These are phyloP conservation scores for Oceanodroma leucorhoa DNA, from an alignment of 2,797 vertebrate species.

Conservation along the genomic window DNA sequence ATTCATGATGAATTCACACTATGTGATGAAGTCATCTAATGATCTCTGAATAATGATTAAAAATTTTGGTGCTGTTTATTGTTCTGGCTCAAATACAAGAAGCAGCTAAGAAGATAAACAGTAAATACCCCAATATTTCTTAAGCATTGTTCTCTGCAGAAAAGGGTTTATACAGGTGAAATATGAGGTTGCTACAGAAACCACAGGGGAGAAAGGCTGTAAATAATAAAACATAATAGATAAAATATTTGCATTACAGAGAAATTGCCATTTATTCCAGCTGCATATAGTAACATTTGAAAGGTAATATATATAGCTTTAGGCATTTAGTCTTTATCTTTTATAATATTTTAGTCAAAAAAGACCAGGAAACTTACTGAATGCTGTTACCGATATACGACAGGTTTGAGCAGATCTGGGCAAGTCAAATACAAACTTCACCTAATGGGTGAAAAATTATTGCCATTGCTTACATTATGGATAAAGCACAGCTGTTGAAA, in stretches of 20 bases:
- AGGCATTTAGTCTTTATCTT: neutral
- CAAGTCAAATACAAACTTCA: neutral
- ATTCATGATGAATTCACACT: constrained; percentile 30
- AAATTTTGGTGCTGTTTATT: neutral
- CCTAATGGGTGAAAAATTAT: neutral
- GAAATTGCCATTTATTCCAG: neutral
- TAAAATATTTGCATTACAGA: neutral
- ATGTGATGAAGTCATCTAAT: neutral
- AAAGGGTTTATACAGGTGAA: neutral
- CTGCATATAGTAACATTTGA: neutral
- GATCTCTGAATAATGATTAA: neutral
- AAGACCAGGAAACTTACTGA: neutral
- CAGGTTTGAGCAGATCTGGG: neutral
- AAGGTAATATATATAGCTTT: neutral
- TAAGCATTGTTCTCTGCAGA: neutral
- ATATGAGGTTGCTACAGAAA: neutral
- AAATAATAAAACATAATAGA: neutral
- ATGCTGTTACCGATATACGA: neutral
- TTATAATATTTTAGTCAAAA: neutral
- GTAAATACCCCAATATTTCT: neutral
- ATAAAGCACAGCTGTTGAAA: neutral
- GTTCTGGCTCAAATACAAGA: neutral
- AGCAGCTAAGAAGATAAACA: neutral
- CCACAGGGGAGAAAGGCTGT: neutral
- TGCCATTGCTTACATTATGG: neutral